These are phyloP conservation scores for Mimachlamys varia DNA, from an alignment of 2,888 invertebrate species.

Conservation along the genomic window DNA sequence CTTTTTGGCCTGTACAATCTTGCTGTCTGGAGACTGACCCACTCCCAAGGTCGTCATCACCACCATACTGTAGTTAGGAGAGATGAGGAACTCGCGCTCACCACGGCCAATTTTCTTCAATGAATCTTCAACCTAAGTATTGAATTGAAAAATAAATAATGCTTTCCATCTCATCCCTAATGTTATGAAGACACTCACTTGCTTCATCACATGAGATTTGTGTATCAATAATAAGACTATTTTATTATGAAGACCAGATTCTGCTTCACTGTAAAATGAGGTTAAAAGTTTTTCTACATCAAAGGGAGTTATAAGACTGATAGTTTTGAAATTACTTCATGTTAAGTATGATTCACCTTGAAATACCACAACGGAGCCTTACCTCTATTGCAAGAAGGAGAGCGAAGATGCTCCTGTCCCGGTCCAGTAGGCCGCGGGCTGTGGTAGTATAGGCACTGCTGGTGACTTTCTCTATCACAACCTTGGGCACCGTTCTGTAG, in stretches of 20 bases:
- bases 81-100: slow-evolving; percentile 80
- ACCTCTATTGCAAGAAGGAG: slow-evolving; percentile 79
- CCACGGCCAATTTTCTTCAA: slow-evolving; percentile 75
- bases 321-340: too few species aligned
- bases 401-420: slow-evolving; percentile 76
- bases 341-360: too few species aligned
- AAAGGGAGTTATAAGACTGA: too few species aligned
- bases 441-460: slow-evolving; percentile 71
- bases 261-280: not conserved
- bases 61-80: slow-evolving; percentile 78
- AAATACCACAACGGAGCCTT: not conserved
- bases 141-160: not conserved
- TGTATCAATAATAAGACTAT: not conserved
- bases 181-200: not conserved
- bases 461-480: slow-evolving; percentile 78
- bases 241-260: not conserved
- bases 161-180: not conserved
- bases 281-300: not conserved
- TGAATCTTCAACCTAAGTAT: slow-evolving; percentile 77
- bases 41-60: slow-evolving; percentile 76
- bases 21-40: slow-evolving; percentile 70
- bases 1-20: slow-evolving; percentile 78
- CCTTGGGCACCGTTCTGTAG: slow-evolving; percentile 75
- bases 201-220: not conserved
- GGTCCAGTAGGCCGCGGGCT: slow-evolving; percentile 74